phyloP scores from a whole-genome alignment of 2,797 vertebrate genomes.

The Limosa lapponica region DNA sequence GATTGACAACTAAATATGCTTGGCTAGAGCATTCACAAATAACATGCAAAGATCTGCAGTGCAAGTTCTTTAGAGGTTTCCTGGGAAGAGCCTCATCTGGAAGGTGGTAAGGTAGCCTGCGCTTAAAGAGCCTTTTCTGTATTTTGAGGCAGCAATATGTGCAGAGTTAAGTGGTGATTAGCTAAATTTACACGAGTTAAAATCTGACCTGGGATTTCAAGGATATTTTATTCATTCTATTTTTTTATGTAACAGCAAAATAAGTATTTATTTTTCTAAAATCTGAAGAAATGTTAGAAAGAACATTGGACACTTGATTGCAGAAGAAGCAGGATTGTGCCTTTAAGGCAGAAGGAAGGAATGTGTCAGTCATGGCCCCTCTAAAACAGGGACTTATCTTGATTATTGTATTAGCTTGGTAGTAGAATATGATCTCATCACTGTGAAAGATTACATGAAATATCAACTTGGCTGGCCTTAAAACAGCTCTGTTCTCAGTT shows the following conservation, averaged over 20 bases:
- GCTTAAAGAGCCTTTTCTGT: not conserved
- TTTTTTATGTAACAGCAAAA: not conserved
- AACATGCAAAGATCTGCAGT: not conserved
- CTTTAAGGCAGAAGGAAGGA: slow-evolving; percentile 28
- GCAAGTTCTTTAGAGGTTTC: not conserved
- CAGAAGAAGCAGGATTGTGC: not conserved
- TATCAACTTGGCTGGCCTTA: slow-evolving; percentile 68
- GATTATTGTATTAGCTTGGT: slow-evolving; percentile 45
- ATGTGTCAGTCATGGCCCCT: not conserved
- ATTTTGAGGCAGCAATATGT: rapidly evolving
- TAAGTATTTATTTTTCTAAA: not conserved
- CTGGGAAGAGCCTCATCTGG: not conserved
- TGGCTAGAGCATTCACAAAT: not conserved
- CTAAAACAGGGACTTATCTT: slow-evolving; percentile 38
- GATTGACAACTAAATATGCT: not conserved
- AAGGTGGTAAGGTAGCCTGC: not conserved
- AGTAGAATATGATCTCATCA: slow-evolving; percentile 71
- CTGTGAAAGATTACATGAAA: slow-evolving; percentile 71
- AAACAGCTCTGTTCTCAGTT: slow-evolving; percentile 60
- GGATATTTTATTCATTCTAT: not conserved
- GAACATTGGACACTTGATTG: not conserved
- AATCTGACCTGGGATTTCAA: not conserved
- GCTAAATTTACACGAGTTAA: not conserved
- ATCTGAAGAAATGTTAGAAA: not conserved
- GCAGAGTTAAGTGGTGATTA: not conserved